Conservation (phyloP, 1,140 invertebrate genomes). For the Trachymyrmex cornetzi region DNA sequence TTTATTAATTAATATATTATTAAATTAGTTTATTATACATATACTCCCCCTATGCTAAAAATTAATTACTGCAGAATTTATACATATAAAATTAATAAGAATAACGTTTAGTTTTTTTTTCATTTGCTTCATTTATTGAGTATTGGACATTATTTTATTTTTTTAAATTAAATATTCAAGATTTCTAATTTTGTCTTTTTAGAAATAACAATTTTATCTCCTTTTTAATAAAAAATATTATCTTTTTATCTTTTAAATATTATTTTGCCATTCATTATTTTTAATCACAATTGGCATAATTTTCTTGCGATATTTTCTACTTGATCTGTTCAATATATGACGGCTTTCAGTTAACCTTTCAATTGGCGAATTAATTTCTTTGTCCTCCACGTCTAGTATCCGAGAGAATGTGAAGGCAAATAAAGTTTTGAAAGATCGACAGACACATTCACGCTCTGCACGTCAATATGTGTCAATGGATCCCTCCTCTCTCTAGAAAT, state of each 20-base stretch:
- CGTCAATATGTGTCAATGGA: conserved; percentile 24
- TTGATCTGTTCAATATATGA: neutral
- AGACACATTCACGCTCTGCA: conserved; percentile 20
- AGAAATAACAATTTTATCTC: neutral
- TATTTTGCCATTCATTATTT: neutral
- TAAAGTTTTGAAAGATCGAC: conserved; percentile 40
- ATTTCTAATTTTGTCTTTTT: conserved; percentile 2
- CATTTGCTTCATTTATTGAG: neutral
- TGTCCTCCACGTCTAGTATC: neutral
- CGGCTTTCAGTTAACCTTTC: conserved; percentile 21
- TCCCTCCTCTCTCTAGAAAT: neutral
- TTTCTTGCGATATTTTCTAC: conserved; percentile 34
- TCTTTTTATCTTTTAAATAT: neutral
- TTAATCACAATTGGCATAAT: conserved; percentile 3
- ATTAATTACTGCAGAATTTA: conserved; percentile 1
- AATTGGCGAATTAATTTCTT: conserved; percentile 39
- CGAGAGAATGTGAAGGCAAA: conserved; percentile 1
- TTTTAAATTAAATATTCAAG: conserved; percentile 1
- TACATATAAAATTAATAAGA: neutral
- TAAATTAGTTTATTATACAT: neutral
- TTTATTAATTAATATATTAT: neutral
- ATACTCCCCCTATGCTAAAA: neutral
- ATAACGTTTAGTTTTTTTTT: neutral
- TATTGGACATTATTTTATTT: conserved; percentile 1
- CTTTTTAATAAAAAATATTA: neutral